Evolutionary conservation across 2,888 invertebrate genomes (phyloP), one percentile per base, ranked within the genome.

Genomic region (Sinhomidia bicolor): DNA sequence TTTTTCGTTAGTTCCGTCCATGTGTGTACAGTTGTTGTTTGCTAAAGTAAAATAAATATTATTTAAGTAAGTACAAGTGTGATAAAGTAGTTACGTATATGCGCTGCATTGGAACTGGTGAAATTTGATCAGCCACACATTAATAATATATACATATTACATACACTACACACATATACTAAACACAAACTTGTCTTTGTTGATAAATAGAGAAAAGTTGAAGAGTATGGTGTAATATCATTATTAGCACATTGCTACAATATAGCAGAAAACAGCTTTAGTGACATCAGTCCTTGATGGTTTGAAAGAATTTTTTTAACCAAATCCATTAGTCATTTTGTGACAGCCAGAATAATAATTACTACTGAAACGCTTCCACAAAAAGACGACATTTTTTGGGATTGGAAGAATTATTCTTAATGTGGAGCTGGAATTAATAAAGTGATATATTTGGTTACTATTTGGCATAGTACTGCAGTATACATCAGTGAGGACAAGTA

Each of bases 291-390:
- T 60, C 17, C 23, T 12, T 6, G 14, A 32, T 23, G 23, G 23
- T 36, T 68, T 44, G 29, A 29, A 82, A 32, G 68, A 44, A 82
- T 68, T 17, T 65, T 44, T 14, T 32, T 62, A 62, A 80, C 80
- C 80, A 80, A 62, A 80, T 41, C 0, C n/a, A 80, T 80, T 80
- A 80, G 41, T 80, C 80, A 80, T 60, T 57, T n/a, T 51, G 23
- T 74, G 74, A 74, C 47, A 47, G 74, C 26, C 47, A 17, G 23
- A 23, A 2, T 71, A 14, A 44, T 29, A 29, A 44, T n/a, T 23
- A 47, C 5, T 20, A 23, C 14, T 26, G 26, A 47, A n/a, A 47
- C 41, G 54, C 74, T 41, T 74, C 79, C 60, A 71, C 9, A 47
- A 14, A 26, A 74, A 14, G 68, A 41, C n/a, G 68, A 62, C 36